Base-by-base conservation (phyloP, 2,797 vertebrate genomes). In the Sardinella longiceps region DNA sequence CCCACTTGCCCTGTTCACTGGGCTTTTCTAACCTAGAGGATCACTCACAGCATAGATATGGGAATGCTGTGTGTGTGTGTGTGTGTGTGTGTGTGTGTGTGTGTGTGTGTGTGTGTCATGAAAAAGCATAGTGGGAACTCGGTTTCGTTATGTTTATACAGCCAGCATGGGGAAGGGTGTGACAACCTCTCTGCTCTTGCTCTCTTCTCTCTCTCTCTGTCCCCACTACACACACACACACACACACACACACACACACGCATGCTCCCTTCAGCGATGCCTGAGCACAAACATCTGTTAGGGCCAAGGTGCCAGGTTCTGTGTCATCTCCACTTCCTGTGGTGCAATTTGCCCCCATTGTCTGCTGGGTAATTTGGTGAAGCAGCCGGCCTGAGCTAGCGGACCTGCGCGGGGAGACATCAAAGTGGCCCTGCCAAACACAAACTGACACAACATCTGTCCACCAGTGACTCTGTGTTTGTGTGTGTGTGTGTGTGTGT, bases 391-490 rank as follows among this genome's bases (percentile, higher is more conserved):
- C 82, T 63, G 25, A 2, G 25, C 60, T 14, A 63, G 60, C 28
- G 10, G 85, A 88, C 82, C 86, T 82, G 84, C 83, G 5, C 28
- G 11, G 85, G 85, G 80, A 85, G 88, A 30, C 90, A 89, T 91
- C 89, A 89, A 89, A 90, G 89, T 83, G 84, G 83, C 12, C 63
- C 87, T 86, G 83, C 86, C 88, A 85, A 89, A 90, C 82, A 77
- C 86, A 87, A 86, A 85, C 87, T 87, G 87, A 89, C 87, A 87
- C 87, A 89, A 89, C 90, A 91, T 91, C 90, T 91, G 89, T 87
- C 85, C 85, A 56, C 85, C 80, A 83, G 58, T 70, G 86, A 83
- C 84, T 86, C 74, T 30, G 81, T 0, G 56, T 60, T 5, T 25
- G 25, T 25, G n/a, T 7, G n/a, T 63, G 60, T 30, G 60, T 63